Base-by-base conservation (phyloP, 2,797 vertebrate genomes). In the Smutsia gigantea region DNA sequence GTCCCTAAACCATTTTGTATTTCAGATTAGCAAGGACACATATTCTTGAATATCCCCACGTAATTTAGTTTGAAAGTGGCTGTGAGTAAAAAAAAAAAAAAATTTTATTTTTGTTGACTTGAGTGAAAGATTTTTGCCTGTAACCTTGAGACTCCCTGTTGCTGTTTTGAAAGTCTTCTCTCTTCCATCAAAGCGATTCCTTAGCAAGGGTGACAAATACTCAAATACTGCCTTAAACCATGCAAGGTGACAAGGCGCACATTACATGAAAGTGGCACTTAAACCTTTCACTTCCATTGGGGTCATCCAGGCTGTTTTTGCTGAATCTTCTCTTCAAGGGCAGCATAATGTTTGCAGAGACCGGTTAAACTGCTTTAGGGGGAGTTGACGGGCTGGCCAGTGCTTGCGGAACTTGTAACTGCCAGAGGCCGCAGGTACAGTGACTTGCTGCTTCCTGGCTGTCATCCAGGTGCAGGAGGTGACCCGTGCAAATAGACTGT, bases 171-270 rank as follows among this genome's bases (percentile, higher is more conserved):
- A 93, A 89, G 29, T 87, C 63, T 97, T 92, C 81, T 85, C 77
- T 88, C 37, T 87, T 78, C 29, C 49, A 66, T 86, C 53, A 93
- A 87, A 88, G 64, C 46, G 55, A 5, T 96, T 96, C 86, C 59
- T 96, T 64, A 86, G 79, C 74, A 13, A 71, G 74, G 64, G 42
- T 96, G 86, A 96, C 93, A 91, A 61, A 78, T 66, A 51, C 78
- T 57, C 93, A 91, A 61, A 78, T 66, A 51, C 78, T 57, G 55
- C 64, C 84, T 94, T 57, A 71, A 91, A 71, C 63, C 39, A 42
- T 51, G 75, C 42, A 86, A 74, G 37, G 34, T 93, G 72, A 92
- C 69, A 92, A 84, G 89, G 74, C 61, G 92, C 57, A 63, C 39
- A 5, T 71, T 69, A 83, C 37, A 21, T 14, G 92, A 86, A 97